Conservation (phyloP, 2,888 invertebrate genomes). For the Acrobasis suavella region DNA sequence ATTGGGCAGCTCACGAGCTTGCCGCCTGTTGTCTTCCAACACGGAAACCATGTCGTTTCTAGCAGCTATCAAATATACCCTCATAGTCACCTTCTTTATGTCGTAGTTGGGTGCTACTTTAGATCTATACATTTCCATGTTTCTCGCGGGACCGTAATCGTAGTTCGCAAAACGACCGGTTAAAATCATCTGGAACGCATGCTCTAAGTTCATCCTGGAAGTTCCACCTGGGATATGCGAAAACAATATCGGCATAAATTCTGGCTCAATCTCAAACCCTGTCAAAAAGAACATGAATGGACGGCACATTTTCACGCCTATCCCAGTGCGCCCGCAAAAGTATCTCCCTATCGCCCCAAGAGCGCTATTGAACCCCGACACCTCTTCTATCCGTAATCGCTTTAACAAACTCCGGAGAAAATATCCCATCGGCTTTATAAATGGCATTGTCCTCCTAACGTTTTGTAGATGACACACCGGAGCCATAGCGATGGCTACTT, state of each 20-base stretch:
- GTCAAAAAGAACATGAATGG: background rate
- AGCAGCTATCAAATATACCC: conserved; percentile 41
- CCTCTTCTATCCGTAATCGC: background rate
- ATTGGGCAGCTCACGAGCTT: conserved; percentile 43
- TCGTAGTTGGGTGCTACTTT: conserved; percentile 47
- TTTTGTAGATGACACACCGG: conserved; percentile 36
- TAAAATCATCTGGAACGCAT: conserved; percentile 28
- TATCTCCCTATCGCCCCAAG: background rate
- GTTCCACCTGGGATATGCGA: conserved; percentile 37
- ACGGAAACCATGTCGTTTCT: conserved; percentile 47
- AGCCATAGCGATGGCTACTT: conserved; percentile 58
- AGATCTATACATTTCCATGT: conserved; percentile 42
- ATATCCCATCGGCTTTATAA: background rate
- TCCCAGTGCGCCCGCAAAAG: background rate
- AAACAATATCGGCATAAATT: background rate
- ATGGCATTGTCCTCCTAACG: conserved; percentile 6
- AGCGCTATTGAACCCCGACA: background rate
- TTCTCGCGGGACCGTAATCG: conserved; percentile 40
- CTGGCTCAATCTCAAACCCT: background rate
- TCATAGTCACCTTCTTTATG: conserved; percentile 45
- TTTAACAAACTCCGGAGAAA: background rate
- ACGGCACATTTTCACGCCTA: background rate
- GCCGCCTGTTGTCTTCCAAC: conserved; percentile 39
- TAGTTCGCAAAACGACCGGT: conserved; percentile 31
- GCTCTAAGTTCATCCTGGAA: conserved; percentile 30